Base-by-base conservation (phyloP, 2,113 vertebrate species). In the Nansenia antarctica region DNA sequence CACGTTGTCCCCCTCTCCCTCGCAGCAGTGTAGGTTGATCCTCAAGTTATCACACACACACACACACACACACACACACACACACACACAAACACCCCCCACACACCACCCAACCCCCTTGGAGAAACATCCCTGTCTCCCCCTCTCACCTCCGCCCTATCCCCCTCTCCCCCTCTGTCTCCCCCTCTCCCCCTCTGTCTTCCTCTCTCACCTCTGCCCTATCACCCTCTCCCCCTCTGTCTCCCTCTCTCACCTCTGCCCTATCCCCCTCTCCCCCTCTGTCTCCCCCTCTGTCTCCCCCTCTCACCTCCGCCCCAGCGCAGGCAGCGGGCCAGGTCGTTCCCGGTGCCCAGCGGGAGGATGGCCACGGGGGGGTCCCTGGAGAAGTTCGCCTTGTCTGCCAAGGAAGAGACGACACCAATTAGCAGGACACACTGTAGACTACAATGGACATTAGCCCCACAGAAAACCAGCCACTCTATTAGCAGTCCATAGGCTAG, bases 231-330 rank as follows among this genome's bases (percentile, higher is more conserved):
- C 5, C 39, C 3, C 39, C 22, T 9, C 11, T 55, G 57, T 0
- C 57, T 20, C 42, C 32, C 26, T 52, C 26, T 62, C 37, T 49
- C 24, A 35, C 18, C 22, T 29, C 27, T 2, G 5, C 39, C 59
- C 68, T 37, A 37, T 5, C 35, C 35, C 11, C 11, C 35, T 5
- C 35, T 37, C 5, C 39, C 3, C 39, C 5, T n/a, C n/a, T n/a
- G n/a, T n/a, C n/a, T n/a, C n/a, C n/a, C n/a, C n/a, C n/a, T n/a
- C n/a, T n/a, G n/a, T n/a, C n/a, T n/a, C 42, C n/a, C 15, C 1
- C 53, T 34, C 96, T 95, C 92, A 98, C 97, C 95, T 92, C 96
- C 97, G 70, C 97, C 97, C 97, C 97, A 99, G 88, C 96, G 96
- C 80, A 99, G 92, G 39, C 96, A 98, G 18, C 97, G 95, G 29